phyloP scores from a whole-genome alignment of 2,797 vertebrate genomes.

The Uromys caudimaculatus region DNA sequence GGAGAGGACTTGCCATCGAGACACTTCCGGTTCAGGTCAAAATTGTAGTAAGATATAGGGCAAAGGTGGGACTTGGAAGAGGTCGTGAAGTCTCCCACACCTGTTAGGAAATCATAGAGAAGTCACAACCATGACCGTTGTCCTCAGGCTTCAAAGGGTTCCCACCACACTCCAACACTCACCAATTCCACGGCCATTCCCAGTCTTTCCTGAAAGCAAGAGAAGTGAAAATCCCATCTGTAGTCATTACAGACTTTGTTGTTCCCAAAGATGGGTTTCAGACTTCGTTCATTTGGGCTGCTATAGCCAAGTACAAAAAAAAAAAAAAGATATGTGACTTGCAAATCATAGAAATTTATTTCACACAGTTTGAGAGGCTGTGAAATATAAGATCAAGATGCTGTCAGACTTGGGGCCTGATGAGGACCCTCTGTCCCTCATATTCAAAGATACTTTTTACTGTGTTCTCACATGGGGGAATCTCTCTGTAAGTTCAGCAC shows the following conservation, averaged over 20 bases:
- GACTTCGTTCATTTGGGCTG: neutral
- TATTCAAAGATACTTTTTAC: too few relatives aligned
- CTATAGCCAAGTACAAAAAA: neutral
- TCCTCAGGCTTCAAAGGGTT: neutral
- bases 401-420: neutral
- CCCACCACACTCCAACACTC: neutral
- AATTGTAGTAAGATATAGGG: neutral
- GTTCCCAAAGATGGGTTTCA: too few relatives aligned
- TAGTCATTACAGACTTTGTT: neutral
- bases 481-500: neutral
- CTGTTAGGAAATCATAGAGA: neutral
- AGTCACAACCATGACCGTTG: too few relatives aligned
- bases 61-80: neutral
- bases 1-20: neutral
- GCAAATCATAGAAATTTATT: neutral
- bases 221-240: neutral
- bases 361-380: neutral
- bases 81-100: neutral
- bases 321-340: neutral
- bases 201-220: neutral
- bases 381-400: neutral
- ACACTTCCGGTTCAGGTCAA: neutral
- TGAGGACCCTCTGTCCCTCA: too few relatives aligned
- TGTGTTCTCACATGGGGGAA: neutral
- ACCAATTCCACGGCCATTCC: neutral